These are phyloP conservation scores for Ectemnius continuus DNA, from an alignment of 2,888 invertebrate genomes.

Conservation along the genomic window DNA sequence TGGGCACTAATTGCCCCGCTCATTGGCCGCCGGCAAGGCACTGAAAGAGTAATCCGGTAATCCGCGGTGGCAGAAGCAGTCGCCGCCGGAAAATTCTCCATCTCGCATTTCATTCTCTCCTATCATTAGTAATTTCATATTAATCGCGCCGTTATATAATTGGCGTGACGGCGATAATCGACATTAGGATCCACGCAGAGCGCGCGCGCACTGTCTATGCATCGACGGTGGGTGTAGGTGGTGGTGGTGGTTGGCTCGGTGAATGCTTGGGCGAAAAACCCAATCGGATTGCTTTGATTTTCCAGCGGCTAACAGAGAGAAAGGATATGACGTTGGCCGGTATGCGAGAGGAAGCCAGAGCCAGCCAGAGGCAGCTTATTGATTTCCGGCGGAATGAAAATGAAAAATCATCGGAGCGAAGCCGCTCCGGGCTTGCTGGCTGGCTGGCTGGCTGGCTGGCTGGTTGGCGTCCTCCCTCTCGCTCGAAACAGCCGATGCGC, in stretches of 20 bases:
- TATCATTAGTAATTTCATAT: slow-evolving; percentile 50
- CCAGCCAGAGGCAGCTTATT: not conserved
- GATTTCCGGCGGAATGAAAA: slow-evolving; percentile 46
- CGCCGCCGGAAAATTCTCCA: slow-evolving; percentile 30
- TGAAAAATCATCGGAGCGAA: slow-evolving; percentile 52
- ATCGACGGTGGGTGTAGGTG: too few species aligned
- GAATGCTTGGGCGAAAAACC: slow-evolving; percentile 19
- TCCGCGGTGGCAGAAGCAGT: slow-evolving; percentile 31
- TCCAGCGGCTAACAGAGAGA: too few species aligned
- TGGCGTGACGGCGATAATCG: slow-evolving; percentile 10
- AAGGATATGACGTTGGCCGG: too few species aligned
- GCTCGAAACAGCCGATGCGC: slow-evolving; percentile 27
- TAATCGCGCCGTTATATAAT: slow-evolving; percentile 50
- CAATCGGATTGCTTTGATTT: not conserved
- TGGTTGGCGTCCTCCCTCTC: not conserved
- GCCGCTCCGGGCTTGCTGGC: not conserved
- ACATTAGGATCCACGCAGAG: too few species aligned
- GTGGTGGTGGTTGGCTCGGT: too few species aligned
- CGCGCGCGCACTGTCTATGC: too few species aligned
- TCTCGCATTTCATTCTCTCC: slow-evolving; percentile 28
- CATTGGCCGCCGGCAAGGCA: slow-evolving; percentile 22
- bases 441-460: too few species aligned
- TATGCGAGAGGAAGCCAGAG: too few species aligned
- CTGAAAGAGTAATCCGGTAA: slow-evolving; percentile 44
- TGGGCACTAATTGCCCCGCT: too few species aligned